phyloP scores from a whole-genome alignment of 92 coral and sea anemone genomes.

The Hydrozoanthus gracilis region DNA sequence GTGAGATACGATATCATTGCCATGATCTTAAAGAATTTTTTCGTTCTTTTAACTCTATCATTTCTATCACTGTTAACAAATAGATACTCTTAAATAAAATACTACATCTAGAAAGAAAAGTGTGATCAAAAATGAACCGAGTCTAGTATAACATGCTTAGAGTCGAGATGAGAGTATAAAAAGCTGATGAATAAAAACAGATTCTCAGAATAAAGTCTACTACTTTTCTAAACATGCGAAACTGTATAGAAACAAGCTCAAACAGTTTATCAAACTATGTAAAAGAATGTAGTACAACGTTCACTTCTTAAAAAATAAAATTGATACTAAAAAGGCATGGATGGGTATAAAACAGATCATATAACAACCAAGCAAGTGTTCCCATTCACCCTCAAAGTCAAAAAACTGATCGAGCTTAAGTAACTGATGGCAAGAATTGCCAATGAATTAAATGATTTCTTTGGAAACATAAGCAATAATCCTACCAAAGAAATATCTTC shows the following conservation, averaged over 20 bases:
- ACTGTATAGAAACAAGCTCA: slow-evolving; percentile 52
- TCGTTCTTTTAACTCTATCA: slow-evolving; percentile 32
- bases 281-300: slow-evolving; percentile 33
- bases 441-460: background rate
- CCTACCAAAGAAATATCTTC: background rate
- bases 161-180: slow-evolving; percentile 45
- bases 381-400: background rate
- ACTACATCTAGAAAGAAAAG: slow-evolving; percentile 12
- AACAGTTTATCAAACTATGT: slow-evolving; percentile 44
- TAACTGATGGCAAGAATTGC: background rate
- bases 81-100: slow-evolving; percentile 48
- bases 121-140: slow-evolving; percentile 50
- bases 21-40: background rate
- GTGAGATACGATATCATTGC: background rate
- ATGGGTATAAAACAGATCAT: slow-evolving; percentile 56
- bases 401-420: background rate
- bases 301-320: background rate
- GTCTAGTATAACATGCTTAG: slow-evolving; percentile 50
- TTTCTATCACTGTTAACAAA: slow-evolving; percentile 25
- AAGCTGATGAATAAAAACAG: slow-evolving; percentile 31
- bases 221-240: slow-evolving; percentile 41
- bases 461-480: background rate
- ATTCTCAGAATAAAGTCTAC: slow-evolving; percentile 39
- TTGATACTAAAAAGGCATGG: background rate
- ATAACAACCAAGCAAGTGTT: background rate